Evolutionary conservation across 2,113 vertebrate genomes (phyloP).

Genomic region (Neogobius melanostomus): DNA sequence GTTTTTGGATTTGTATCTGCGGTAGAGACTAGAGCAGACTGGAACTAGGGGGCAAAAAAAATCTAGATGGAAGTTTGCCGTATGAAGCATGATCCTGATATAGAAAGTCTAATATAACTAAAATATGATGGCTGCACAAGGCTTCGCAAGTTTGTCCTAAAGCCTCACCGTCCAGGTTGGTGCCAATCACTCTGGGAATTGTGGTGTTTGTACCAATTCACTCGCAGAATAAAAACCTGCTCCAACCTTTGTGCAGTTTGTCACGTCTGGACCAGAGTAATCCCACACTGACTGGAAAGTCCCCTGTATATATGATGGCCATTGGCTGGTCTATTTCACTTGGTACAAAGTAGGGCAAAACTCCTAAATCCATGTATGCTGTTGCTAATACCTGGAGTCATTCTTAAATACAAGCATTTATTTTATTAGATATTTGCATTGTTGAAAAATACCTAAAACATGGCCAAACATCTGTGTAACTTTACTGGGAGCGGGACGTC

Average conservation of each 20-base stretch:
- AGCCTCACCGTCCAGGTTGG: conserved; percentile 44
- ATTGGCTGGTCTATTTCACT: conserved; percentile 3
- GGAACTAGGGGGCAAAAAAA: conserved; percentile 31
- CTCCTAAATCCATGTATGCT: background rate
- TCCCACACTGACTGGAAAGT: conserved; percentile 17
- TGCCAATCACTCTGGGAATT: conserved; percentile 44
- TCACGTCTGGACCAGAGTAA: conserved; percentile 27
- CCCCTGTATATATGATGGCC: conserved; percentile 21
- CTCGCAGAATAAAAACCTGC: conserved; percentile 40
- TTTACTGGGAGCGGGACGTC: no score
- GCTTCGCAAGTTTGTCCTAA: conserved; percentile 50
- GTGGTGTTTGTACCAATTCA: conserved; percentile 40
- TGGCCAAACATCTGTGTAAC: no score
- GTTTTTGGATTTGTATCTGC: conserved; percentile 72
- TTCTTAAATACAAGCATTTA: no score
- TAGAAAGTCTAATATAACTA: conserved; percentile 59
- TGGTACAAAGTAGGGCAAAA: conserved; percentile 21
- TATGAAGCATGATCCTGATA: conserved; percentile 33
- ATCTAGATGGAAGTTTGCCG: conserved; percentile 39
- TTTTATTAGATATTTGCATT: no score
- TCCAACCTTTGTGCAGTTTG: conserved; percentile 38
- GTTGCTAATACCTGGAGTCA: background rate
- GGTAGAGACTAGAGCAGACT: conserved; percentile 35
- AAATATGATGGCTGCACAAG: conserved; percentile 50
- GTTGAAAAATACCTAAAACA: no score